Evolutionary conservation across 2,797 vertebrate genomes (phyloP), one percentile per base, ranked within the genome.

Genomic region (Rhadinocentrus ornatus): DNA sequence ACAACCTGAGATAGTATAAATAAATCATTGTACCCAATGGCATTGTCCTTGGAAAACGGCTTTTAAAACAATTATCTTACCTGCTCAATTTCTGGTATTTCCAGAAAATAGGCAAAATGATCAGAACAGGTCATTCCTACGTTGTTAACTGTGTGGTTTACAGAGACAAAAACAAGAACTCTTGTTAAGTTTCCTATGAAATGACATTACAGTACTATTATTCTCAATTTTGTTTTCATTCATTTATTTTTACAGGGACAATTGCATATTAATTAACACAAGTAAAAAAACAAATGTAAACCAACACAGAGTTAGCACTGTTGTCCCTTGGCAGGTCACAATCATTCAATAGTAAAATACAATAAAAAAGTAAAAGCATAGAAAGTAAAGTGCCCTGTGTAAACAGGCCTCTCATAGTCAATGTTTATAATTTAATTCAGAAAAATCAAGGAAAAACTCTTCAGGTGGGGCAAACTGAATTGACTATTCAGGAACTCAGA

Each of bases 121-220:
- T 37, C 31, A 0, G 31, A 57, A 20, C 78, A 90, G 2, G 2
- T 15, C 86, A 93, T 92, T n/a, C 93, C 94, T 50, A 95, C 94
- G 20, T 95, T 94, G 88, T 95, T 96, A 15, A 96, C 95, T 95
- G 78, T 32, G 69, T 26, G 69, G 48, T 8, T 66, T 8, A 70
- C 26, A 73, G 65, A 75, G 60, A 70, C 0, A 66, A 9, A 76
- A 44, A 54, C 44, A 71, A 48, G 6, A 27, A 53, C 0, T 0
- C 20, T 31, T 15, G 24, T 71, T 58, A 29, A 27, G 15, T 16
- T 27, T 3, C 15, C 24, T 15, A 13, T 2, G 5, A 53, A 53
- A 24, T 53, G 3, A 27, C 11, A 24, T 26, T 13, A 52, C 1
- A 48, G 4, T 48, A 44, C 41, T 20, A 18, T 44, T 20, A 20